Base-by-base conservation (phyloP, 1,140 invertebrate species). In the Dendrolimus punctatus region DNA sequence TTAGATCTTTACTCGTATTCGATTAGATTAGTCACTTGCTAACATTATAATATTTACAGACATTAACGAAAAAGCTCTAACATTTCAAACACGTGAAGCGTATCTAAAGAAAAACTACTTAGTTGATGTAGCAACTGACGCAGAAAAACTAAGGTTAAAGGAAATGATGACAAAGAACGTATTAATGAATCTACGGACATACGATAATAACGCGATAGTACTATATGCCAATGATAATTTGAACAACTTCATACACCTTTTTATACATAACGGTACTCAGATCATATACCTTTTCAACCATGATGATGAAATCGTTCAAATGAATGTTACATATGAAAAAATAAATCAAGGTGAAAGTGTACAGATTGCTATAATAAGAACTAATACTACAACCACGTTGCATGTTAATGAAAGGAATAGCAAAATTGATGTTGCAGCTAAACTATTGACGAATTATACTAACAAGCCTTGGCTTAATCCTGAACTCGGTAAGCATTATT, bases 201-300 rank as follows among this genome's bases (percentile, higher is more conserved):
- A 96, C 71, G 94, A 96, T 64, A 89, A 90, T 39, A 90, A 93
- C 61, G 93, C 95, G 0, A 73, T 98, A 51, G 91, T 98, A 23
- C 86, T 98, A 1, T 98, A 98, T 69, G 95, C 95, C 5, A 96
- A 97, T 74, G 96, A 98, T 86, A 94, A 97, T 80, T 87, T 96
- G 42, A 97, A 97, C 66, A 98, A 98, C 80, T 98, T 98, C 79
- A 92, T 97, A 43, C 96, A 98, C 79, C 77, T 98, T 6, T 96
- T 95, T 78, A 92, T 98, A 39, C 91, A 92, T 53, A 91, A 93
- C 56, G 92, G 92, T 1, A 91, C 64, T 75, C 87, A 88, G 89
- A 90, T 97, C 5, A 91, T 95, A 0, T 96, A 96, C 69, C 88
- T 95, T 2, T 97, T 95, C 71, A 97, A 97, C 77, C 90, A 93